Evolutionary conservation across 2,113 vertebrate species (phyloP).

Genomic region (Drymodes brunneopygia): DNA sequence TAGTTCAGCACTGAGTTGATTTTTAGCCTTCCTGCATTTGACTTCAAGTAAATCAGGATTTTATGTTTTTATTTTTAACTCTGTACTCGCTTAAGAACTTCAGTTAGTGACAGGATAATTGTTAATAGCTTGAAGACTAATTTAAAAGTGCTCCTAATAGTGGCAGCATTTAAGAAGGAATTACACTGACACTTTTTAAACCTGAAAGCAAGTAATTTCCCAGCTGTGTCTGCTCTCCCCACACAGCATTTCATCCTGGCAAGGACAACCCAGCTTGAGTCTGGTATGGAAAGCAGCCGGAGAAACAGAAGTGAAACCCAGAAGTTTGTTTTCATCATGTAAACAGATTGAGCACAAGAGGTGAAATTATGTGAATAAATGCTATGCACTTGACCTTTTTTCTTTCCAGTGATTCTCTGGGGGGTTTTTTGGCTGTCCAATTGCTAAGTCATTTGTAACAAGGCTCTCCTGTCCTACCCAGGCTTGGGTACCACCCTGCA

Average conservation of each 20-base stretch:
- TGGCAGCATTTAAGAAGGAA: neutral
- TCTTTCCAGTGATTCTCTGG: neutral
- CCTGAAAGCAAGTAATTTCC: neutral
- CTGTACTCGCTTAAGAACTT: neutral
- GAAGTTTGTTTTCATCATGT: neutral
- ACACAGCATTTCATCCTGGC: neutral
- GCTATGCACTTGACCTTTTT: neutral
- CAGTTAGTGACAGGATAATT: neutral
- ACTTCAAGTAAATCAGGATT: neutral
- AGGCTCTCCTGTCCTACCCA: neutral
- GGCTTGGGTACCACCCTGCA: neutral
- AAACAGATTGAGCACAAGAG: neutral
- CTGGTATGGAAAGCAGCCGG: neutral
- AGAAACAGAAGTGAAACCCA: conserved; percentile 35
- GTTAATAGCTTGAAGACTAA: neutral
- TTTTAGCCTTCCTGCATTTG: neutral
- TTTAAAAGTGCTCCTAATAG: neutral
- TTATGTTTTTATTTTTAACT: neutral
- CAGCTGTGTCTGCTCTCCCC: neutral
- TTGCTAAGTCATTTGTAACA: neutral
- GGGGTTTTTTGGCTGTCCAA: neutral
- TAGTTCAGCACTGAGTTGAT: neutral
- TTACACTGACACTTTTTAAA: neutral
- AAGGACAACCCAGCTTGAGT: neutral
- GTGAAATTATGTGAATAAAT: neutral